phyloP scores from a whole-genome alignment of 2,888 invertebrate species.

The Drosophila imparisetae region DNA sequence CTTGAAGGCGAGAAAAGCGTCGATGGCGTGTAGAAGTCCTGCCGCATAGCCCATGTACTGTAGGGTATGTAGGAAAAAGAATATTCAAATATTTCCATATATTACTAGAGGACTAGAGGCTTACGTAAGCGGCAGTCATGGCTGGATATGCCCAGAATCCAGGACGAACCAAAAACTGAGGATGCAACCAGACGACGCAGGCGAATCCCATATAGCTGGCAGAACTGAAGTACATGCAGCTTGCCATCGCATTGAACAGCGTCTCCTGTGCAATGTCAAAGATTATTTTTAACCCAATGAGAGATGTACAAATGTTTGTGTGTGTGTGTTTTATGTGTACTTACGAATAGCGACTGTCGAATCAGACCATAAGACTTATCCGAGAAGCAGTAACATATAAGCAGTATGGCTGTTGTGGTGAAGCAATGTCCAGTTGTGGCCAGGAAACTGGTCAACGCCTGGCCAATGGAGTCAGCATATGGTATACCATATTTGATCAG shows the following conservation, averaged over 20 bases:
- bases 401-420: conserved; percentile 90
- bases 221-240: conserved; percentile 91
- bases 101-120: conserved; percentile 80
- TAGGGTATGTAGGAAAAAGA: conserved; percentile 79
- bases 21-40: conserved; percentile 91
- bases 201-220: conserved; percentile 92
- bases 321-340: conserved; percentile 79
- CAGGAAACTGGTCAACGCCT: conserved; percentile 92
- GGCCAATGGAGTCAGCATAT: conserved; percentile 90
- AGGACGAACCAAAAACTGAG: conserved; percentile 89
- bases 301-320: neutral
- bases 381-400: conserved; percentile 92
- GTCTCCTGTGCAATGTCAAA: conserved; percentile 87
- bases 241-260: conserved; percentile 91
- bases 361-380: conserved; percentile 90
- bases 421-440: conserved; percentile 93
- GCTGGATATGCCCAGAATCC: conserved; percentile 95
- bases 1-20: conserved; percentile 91
- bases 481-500: conserved; percentile 91
- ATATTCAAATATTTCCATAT: neutral
- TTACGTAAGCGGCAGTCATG: conserved; percentile 94
- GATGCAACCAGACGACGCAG: conserved; percentile 91
- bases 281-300: neutral
- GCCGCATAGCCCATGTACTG: conserved; percentile 92
- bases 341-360: conserved; percentile 93